A percentile compares a stretch with the other conserved stretches of the same genome.
phyloP scores from a whole-genome alignment of 2,888 invertebrate species.

The Macrosoma leucophasiata region DNA sequence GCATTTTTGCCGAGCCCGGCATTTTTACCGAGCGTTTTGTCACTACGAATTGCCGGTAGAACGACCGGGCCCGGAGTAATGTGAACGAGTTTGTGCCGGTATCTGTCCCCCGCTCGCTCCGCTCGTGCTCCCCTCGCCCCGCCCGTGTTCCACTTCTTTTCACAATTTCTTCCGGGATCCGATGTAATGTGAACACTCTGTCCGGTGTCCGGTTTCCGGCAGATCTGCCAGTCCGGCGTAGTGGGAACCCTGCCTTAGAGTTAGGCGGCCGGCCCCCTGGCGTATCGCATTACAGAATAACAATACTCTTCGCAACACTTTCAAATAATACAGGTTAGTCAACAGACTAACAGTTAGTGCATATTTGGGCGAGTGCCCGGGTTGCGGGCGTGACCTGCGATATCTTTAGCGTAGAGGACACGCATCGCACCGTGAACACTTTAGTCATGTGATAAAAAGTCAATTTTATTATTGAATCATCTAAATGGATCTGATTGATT shows the following conservation, averaged over 20 bases:
- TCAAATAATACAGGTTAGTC: too few relatives aligned
- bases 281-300: too few relatives aligned
- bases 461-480: too few relatives aligned
- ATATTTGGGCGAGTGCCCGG: conserved; percentile 57
- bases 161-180: too few relatives aligned
- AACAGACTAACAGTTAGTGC: conserved; percentile 7
- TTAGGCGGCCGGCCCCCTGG: too few relatives aligned
- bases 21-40: conserved; percentile 27
- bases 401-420: conserved; percentile 61
- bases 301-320: too few relatives aligned
- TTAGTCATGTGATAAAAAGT: conserved; percentile 3
- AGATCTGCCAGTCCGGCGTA: too few relatives aligned
- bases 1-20: conserved; percentile 23
- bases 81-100: conserved; percentile 22
- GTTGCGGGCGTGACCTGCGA: conserved; percentile 38
- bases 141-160: conserved; percentile 24
- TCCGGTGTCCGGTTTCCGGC: too few relatives aligned
- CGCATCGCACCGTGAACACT: conserved; percentile 20
- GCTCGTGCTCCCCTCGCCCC: conserved; percentile 25
- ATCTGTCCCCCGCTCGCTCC: conserved; percentile 21
- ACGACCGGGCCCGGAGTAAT: conserved; percentile 19
- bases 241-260: too few relatives aligned
- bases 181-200: too few relatives aligned
- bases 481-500: too few relatives aligned
- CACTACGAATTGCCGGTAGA: conserved; percentile 26